Evolutionary conservation across 1,140 invertebrate species (phyloP), one percentile per base, ranked within the genome.

Genomic region (Nasonia vitripennis): DNA sequence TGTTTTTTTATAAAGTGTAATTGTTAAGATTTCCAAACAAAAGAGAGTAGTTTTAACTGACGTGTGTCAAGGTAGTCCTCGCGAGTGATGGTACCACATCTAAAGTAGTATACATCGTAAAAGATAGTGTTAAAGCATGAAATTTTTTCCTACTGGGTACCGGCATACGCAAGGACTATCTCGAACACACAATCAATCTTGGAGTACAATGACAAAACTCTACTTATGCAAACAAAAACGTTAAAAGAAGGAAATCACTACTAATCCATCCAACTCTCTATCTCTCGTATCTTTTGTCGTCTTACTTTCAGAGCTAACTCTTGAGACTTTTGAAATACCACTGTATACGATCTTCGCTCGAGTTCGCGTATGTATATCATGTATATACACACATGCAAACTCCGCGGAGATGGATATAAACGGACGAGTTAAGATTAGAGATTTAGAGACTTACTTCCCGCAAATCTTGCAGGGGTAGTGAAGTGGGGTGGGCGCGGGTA

Each of bases 391-490:
- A n/a, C 68, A 9, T 17, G 31, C 17, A 31, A 62, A 71, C 23
- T 71, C 23, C 11, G 20, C 77, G 68, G 48, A 79, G 74, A 78
- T 37, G 37, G 23, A 78, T 79, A 73, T 71, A 73, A 84, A 68
- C 55, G 75, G 85, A 86, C 85, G 85, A 86, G 78, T 79, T 83
- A 83, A 86, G 85, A 86, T 86, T 79, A 86, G 85, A 83, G 85
- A 86, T 83, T 86, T 86, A 83, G 85, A 95, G 94, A 98, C 97
- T 97, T 97, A 98, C 98, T 98, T 98, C 95, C 98, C 98, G 96
- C 98, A 99, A 92, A 99, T 96, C 95, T 98, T 98, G 96, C 98
- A 99, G 90, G 98, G 98, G 94, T 97, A 96, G 90, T 95, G 92
- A 92, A 93, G 93, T 92, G 89, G 92, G 93, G 92, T 93, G 90